phyloP scores from a whole-genome alignment of 2,113 vertebrate genomes.

The Pitta sordida region DNA sequence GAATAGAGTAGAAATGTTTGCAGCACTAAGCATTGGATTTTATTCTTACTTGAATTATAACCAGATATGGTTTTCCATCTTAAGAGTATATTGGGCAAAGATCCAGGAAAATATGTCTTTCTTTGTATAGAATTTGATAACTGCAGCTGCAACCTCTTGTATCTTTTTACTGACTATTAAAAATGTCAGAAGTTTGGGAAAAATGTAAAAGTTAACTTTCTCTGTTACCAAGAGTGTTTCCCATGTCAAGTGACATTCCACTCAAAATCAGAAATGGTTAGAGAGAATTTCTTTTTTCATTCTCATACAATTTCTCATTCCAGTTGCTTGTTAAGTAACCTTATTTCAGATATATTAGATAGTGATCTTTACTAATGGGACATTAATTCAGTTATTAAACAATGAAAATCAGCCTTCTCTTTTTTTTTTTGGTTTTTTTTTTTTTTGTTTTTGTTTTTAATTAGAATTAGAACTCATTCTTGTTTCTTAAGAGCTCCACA shows the following conservation, averaged over 20 bases:
- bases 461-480: background rate
- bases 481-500: background rate
- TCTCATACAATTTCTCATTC: background rate
- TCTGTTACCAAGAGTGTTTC: background rate
- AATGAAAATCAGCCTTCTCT: background rate
- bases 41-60: background rate
- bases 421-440: background rate
- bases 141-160: background rate
- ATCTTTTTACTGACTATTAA: conserved; percentile 1
- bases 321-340: background rate
- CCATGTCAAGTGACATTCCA: background rate
- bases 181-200: conserved; percentile 3
- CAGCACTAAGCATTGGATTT: background rate
- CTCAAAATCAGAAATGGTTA: background rate
- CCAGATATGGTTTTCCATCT: background rate
- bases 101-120: background rate
- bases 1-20: background rate
- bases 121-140: background rate
- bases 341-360: background rate
- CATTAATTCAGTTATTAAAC: background rate
- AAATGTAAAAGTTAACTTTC: background rate
- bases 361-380: background rate
- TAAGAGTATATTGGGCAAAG: background rate
- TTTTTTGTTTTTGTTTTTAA: background rate
- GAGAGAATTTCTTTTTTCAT: background rate